phyloP scores from a whole-genome alignment of 2,888 invertebrate genomes.

The Mylabris sibirica region DNA sequence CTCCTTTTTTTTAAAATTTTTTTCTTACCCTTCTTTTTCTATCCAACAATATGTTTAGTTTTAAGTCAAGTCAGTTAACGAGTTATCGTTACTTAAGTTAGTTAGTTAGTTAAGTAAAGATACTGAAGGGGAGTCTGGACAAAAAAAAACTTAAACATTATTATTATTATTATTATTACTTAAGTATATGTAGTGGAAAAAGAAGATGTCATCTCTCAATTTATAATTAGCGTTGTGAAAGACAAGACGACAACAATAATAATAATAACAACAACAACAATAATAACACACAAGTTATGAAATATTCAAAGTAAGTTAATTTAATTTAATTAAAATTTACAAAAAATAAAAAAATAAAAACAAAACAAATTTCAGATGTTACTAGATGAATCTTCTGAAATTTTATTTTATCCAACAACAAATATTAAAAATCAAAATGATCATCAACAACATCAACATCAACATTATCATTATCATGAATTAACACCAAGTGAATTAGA shows the following conservation, averaged over 20 bases:
- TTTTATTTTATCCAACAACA: conserved; percentile 46
- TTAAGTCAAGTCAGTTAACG: no score
- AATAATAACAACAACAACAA: neutral
- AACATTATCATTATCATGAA: no score
- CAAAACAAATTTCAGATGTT: conserved; percentile 40
- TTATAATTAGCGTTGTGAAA: conserved; percentile 44
- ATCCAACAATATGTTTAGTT: neutral
- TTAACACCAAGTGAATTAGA: conserved; percentile 48
- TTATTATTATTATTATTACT: neutral
- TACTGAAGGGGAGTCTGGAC: neutral
- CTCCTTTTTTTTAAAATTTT: neutral
- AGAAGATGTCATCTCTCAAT: conserved; percentile 47
- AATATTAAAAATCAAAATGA: no score
- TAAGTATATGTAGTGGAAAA: neutral
- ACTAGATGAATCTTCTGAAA: conserved; percentile 41
- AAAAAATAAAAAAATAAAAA: conserved; percentile 7
- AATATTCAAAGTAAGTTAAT: conserved; percentile 1
- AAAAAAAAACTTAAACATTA: neutral
- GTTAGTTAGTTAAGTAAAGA: neutral
- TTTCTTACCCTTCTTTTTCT: neutral
- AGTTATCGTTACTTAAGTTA: no score
- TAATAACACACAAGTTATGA: conserved; percentile 4
- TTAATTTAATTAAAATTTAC: neutral
- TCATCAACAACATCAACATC: no score
- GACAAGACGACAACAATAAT: conserved; percentile 27